Evolutionary conservation across 1,140 invertebrate genomes (phyloP), one percentile per base, ranked within the genome.

Genomic region (Orchestia grillus): DNA sequence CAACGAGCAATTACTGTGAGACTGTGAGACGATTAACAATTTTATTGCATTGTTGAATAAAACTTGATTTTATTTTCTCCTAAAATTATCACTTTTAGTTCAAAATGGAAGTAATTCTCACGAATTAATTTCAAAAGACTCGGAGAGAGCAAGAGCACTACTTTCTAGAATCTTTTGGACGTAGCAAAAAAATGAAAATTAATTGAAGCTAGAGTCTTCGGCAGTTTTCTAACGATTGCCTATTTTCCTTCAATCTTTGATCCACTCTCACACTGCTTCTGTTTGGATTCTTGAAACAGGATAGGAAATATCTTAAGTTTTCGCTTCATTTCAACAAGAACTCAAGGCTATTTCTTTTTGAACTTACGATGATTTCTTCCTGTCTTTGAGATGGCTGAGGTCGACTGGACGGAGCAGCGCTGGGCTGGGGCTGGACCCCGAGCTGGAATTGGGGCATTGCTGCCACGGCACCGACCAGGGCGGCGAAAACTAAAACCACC

Each of bases 371-470:
- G 44, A 91, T 91, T 42, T 91, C 41, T 0, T 91, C 88, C 41
- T 3, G 88, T 42, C 88, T 42, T 41, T 91, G 88, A 3, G 41
- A 43, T 41, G 23, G 88, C 41, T 91, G 88, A 91, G 88, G 88
- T 11, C 88, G 4, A 11, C 41, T 42, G 41, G 88, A 15, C 0
- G 88, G 88, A 36, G 88, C 88, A 77, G 62, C 11, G 41, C 88
- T 42, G 41, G 88, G 42, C 41, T 91, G 19, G 41, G 88, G 88
- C 88, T 91, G 88, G 88, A 91, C 88, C 19, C 88, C 88, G 28
- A 91, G 88, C 88, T 91, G 88, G 88, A 91, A 91, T 36, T 91
- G 88, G 0, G 88, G 88, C 19, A 91, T 23, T 19, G 88, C 88
- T 15, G 88, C 15, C 88, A 41, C 88, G 11, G 44, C 88, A 4